These are phyloP conservation scores for Notamacropus eugenii DNA, from an alignment of 2,797 vertebrate species.

Conservation along the genomic window DNA sequence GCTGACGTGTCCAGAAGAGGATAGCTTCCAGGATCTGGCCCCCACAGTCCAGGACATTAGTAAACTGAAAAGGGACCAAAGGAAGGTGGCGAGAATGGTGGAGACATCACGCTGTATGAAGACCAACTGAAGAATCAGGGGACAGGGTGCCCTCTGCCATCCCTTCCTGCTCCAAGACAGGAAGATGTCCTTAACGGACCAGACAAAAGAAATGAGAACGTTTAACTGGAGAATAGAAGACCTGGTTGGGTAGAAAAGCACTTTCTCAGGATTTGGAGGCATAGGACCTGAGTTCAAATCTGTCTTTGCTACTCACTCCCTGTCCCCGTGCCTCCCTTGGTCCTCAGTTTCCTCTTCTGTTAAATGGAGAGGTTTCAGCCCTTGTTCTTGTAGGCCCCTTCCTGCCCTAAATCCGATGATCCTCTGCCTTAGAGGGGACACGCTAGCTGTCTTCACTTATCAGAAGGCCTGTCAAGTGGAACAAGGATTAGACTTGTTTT, in stretches of 20 bases:
- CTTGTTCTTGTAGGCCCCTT: not conserved
- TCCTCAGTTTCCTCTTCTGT: not conserved
- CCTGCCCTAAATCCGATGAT: not conserved
- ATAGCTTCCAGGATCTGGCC: not conserved
- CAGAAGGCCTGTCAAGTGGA: not conserved
- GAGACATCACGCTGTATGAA: not conserved
- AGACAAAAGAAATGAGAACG: not conserved
- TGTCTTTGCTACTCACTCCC: not conserved
- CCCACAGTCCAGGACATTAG: not conserved
- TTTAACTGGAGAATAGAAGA: not conserved
- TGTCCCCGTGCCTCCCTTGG: rapidly evolving
- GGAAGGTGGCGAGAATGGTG: not conserved
- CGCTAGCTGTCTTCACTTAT: not conserved
- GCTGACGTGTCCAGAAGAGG: not conserved
- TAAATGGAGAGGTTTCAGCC: not conserved
- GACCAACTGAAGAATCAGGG: not conserved
- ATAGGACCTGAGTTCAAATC: not conserved
- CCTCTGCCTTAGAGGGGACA: not conserved
- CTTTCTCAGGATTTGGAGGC: not conserved
- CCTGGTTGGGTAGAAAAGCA: not conserved
- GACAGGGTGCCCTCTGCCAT: not conserved
- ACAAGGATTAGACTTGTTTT: not conserved
- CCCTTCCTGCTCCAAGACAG: not conserved
- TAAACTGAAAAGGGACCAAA: not conserved
- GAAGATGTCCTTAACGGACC: too few species aligned